These are phyloP conservation scores for Channallabes apus DNA, from an alignment of 2,797 vertebrate genomes.

Conservation along the genomic window DNA sequence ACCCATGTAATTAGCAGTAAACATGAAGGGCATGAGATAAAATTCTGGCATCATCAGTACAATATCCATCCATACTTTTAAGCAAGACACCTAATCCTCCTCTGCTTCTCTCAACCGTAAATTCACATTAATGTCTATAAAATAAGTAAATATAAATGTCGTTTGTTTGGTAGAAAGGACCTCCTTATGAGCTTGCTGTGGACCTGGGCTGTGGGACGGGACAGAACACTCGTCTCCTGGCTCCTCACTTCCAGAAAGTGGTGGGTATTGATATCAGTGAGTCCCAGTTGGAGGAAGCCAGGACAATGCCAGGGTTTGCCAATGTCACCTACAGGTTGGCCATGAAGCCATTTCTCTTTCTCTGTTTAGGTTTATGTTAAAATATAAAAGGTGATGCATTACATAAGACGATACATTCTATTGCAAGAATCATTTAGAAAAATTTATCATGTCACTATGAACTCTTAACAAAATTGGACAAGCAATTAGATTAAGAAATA, in stretches of 20 bases:
- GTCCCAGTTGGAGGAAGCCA: constrained; percentile 71
- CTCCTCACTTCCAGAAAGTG: constrained; percentile 69
- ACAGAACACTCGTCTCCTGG: constrained; percentile 66
- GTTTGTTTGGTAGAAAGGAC: constrained; percentile 61
- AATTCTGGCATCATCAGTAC: too few relatives aligned
- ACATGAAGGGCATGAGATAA: too few relatives aligned
- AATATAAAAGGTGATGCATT: not conserved
- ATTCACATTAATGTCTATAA: not conserved
- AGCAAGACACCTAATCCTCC: too few relatives aligned
- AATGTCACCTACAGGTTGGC: constrained; percentile 72
- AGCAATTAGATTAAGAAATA: not conserved
- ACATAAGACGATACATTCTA: too few relatives aligned
- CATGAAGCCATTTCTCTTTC: not conserved
- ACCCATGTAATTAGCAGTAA: too few relatives aligned
- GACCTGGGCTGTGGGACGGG: constrained; percentile 78
- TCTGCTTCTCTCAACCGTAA: too few relatives aligned
- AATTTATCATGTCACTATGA: not conserved
- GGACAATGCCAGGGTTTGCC: constrained; percentile 51
- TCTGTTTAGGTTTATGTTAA: not conserved
- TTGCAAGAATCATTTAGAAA: not conserved
- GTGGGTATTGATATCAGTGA: constrained; percentile 74
- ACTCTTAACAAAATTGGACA: not conserved
- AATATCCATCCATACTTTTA: too few relatives aligned
- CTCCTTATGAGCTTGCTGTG: constrained; percentile 67
- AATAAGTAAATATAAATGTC: not conserved